Evolutionary conservation across 2,113 vertebrate genomes (phyloP).

Genomic region (Pachypanchax playfairii): DNA sequence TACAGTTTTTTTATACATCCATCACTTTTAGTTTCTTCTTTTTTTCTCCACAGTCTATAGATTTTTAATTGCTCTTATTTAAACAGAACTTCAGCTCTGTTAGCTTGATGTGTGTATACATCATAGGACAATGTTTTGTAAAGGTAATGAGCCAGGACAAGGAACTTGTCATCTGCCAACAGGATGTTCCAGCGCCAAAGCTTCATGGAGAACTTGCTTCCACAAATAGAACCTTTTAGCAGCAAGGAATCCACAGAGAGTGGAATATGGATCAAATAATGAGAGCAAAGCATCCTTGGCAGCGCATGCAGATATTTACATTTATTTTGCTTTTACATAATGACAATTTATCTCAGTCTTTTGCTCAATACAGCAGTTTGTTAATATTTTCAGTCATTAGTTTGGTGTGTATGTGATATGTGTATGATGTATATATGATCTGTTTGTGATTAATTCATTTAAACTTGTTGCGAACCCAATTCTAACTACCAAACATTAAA

Average conservation of each 20-base stretch:
- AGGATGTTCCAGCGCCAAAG: slow-evolving; percentile 36
- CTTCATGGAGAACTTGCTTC: slow-evolving; percentile 32
- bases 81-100: slow-evolving; percentile 10
- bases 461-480: too few species aligned
- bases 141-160: slow-evolving; percentile 41
- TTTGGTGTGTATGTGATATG: background rate
- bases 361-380: background rate
- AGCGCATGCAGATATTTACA: slow-evolving; percentile 12
- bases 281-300: slow-evolving; percentile 28
- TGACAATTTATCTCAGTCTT: background rate
- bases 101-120: slow-evolving; percentile 7
- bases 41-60: slow-evolving; percentile 10
- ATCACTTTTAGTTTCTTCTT: slow-evolving; percentile 24
- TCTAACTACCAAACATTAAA: too few species aligned
- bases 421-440: background rate
- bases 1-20: slow-evolving; percentile 19
- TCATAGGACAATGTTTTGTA: slow-evolving; percentile 20
- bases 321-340: slow-evolving; percentile 6
- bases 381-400: background rate
- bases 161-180: slow-evolving; percentile 37
- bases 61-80: slow-evolving; percentile 21
- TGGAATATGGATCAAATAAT: slow-evolving; percentile 57
- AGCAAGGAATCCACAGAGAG: slow-evolving; percentile 38
- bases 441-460: too few species aligned
- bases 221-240: slow-evolving; percentile 65